Evolutionary conservation across 2,888 invertebrate genomes (phyloP).

Genomic region (Formica aserva): DNA sequence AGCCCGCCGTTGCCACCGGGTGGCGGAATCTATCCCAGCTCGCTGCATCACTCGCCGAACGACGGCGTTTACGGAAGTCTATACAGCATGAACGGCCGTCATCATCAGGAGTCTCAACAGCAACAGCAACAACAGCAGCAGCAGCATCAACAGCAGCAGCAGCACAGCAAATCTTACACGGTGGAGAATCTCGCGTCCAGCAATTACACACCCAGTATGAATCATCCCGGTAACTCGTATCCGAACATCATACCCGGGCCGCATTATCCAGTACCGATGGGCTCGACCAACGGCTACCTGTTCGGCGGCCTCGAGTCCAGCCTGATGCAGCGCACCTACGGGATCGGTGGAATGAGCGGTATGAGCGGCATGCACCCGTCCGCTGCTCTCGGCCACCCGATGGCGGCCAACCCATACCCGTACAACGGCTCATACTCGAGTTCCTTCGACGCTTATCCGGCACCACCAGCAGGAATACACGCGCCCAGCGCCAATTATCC

Average conservation of each 20-base stretch:
- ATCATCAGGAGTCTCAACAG: constrained; percentile 71
- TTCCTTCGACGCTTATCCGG: constrained; percentile 85
- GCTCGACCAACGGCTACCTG: constrained; percentile 83
- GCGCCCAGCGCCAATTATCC: constrained; percentile 91
- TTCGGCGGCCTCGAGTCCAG: constrained; percentile 84
- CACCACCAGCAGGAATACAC: constrained; percentile 88
- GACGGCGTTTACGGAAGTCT: constrained; percentile 80
- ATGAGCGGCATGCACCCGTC: constrained; percentile 83
- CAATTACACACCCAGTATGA: constrained; percentile 85
- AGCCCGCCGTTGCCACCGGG: constrained; percentile 82
- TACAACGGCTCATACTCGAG: constrained; percentile 84
- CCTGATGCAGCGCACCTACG: constrained; percentile 84
- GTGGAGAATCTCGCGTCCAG: constrained; percentile 85
- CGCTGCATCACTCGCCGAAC: constrained; percentile 79
- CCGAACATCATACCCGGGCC: constrained; percentile 85
- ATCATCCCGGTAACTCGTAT: constrained; percentile 81
- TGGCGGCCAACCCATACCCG: constrained; percentile 80
- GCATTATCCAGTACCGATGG: constrained; percentile 85
- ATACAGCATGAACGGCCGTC: constrained; percentile 81
- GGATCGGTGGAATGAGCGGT: constrained; percentile 82
- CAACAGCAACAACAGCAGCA: constrained; percentile 77
- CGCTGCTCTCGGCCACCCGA: constrained; percentile 67
- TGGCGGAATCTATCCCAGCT: constrained; percentile 78
- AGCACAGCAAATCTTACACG: constrained; percentile 85
- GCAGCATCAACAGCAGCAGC: constrained; percentile 79